Evolutionary conservation across 1,140 invertebrate genomes (phyloP).

Genomic region (Caerostris extrusa): DNA sequence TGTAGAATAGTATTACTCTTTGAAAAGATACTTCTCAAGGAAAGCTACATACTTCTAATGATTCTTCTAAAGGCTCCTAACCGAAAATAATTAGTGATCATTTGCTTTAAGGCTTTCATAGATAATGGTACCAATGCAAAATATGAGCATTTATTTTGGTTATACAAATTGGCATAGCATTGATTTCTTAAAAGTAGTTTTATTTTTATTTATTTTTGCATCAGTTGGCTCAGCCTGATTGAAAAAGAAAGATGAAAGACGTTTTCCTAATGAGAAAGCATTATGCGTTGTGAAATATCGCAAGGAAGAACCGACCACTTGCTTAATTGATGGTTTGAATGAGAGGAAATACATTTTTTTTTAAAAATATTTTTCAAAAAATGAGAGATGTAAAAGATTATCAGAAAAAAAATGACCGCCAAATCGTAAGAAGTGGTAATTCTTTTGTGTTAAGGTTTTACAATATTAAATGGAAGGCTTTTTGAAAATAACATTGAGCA

Average conservation of each 20-base stretch:
- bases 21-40: conserved; percentile 9
- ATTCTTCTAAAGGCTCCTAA: conserved; percentile 62
- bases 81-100: conserved; percentile 73
- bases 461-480: not conserved
- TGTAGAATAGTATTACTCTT: not conserved
- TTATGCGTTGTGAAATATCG: conserved; percentile 44
- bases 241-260: not conserved
- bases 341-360: not conserved
- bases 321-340: conserved; percentile 50
- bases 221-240: conserved; percentile 1
- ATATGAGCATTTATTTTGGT: conserved; percentile 12
- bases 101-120: conserved; percentile 50
- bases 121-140: conserved; percentile 61
- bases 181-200: not conserved
- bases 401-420: not conserved
- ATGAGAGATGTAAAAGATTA: not conserved
- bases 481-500: not conserved
- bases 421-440: conserved; percentile 22
- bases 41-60: conserved; percentile 44
- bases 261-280: conserved; percentile 42
- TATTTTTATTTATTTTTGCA: conserved; percentile 17
- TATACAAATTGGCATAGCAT: conserved; percentile 34
- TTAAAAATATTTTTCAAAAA: not conserved
- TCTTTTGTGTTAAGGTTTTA: not conserved
- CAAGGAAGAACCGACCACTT: not conserved